Evolutionary conservation across 2,113 vertebrate species (phyloP).

Genomic region (Clarias magur): DNA sequence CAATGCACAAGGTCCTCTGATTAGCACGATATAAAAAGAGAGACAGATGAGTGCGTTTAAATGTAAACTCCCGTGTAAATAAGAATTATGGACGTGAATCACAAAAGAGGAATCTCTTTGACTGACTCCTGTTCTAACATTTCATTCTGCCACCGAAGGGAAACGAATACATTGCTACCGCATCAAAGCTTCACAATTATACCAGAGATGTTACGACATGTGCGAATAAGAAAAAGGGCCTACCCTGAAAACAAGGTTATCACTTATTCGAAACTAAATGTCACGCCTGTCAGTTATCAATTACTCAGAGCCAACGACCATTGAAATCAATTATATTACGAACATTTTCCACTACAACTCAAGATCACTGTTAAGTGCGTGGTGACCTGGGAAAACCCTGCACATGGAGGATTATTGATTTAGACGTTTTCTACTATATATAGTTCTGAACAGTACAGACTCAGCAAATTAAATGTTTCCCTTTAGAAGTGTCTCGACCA

Average conservation of each 20-base stretch:
- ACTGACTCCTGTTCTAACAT: conserved; percentile 47
- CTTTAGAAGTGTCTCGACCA: background rate
- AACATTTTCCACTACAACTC: background rate
- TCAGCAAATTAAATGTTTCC: background rate
- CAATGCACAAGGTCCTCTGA: conserved; percentile 11
- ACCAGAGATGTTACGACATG: conserved; percentile 22
- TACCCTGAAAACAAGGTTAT: background rate
- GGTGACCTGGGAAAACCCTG: background rate
- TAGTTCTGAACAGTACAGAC: background rate
- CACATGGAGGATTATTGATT: background rate
- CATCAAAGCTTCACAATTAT: conserved; percentile 34
- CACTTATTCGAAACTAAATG: background rate
- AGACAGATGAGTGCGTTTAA: conserved; percentile 19
- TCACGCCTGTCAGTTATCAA: background rate
- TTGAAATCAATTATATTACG: background rate
- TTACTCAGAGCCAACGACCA: background rate
- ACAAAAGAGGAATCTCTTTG: conserved; percentile 45
- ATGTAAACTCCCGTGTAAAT: conserved; percentile 32
- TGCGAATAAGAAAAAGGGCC: background rate
- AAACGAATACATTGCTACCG: background rate
- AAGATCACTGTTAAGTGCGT: background rate
- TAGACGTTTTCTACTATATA: background rate
- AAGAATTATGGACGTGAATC: conserved; percentile 61
- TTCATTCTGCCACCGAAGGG: conserved; percentile 20
- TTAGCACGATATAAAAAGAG: conserved; percentile 3